Evolutionary conservation across 2,888 invertebrate genomes (phyloP), one percentile per base, ranked within the genome.

Genomic region (Cephus sareptanus): DNA sequence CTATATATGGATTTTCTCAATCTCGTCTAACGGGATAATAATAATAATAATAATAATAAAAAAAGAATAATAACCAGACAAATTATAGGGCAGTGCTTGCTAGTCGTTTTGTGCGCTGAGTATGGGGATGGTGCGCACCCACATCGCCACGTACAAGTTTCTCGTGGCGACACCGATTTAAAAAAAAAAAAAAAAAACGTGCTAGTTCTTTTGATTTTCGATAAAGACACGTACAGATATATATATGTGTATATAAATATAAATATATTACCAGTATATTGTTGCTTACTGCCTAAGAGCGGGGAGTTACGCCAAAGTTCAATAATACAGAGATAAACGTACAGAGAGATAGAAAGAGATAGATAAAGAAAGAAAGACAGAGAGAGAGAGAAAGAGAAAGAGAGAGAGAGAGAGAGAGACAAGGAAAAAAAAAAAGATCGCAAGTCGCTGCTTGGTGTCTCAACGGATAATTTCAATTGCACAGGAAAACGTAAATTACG

Each of bases 111-210:
- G 31, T 79, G 79, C 79, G 70, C 70, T 33, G 81, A 82, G 82
- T 82, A 83, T 86, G 86, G 87, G 87, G 83, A 37, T 89, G 90
- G 90, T 90, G 90, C 90, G 88, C 90, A 90, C 90, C 89, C 90
- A 88, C 86, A 87, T 85, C 85, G 77, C 76, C 80, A 76, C 81
- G 80, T 81, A 81, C 81, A 83, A 70, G 81, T 78, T 78, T 81
- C 80, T 78, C 33, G 81, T 79, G 79, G 77, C 78, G 80, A 80
- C 81, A 80, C 79, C 70, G 70, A 70, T 6, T 15, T 15, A 2
- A 40, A 15, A 13, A 37, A 4, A 37, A 35, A 35, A 33, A 33
- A 33, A 33, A 33, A 33, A 40, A 13, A 37, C 70, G 70, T 31
- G 70, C n/a, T 30, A 70, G n/a, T 30, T 70, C 70, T 70, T 70